phyloP scores from a whole-genome alignment of 2,797 vertebrate species.

The Craterocephalus amniculus region DNA sequence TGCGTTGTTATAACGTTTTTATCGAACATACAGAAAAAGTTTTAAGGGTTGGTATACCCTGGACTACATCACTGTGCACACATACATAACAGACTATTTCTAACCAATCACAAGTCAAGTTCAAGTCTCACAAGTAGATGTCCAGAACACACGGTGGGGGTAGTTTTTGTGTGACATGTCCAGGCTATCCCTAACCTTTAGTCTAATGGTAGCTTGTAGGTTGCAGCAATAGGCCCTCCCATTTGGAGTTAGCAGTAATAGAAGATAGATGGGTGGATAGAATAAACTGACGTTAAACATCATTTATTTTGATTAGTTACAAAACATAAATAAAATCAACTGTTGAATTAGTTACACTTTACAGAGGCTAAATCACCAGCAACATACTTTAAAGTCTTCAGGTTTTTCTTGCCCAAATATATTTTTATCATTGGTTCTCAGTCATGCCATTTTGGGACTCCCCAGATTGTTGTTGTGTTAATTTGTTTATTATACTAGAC shows the following conservation, averaged over 20 bases:
- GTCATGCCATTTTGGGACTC: slow-evolving; percentile 69
- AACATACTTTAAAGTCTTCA: slow-evolving; percentile 71
- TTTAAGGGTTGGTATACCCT: no score
- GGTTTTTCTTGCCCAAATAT: slow-evolving; percentile 55
- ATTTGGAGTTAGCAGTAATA: neutral
- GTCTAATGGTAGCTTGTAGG: no score
- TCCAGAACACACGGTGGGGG: neutral
- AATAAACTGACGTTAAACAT: slow-evolving; percentile 64
- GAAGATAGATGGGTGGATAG: neutral
- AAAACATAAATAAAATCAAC: slow-evolving; percentile 89
- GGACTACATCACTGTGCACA: no score
- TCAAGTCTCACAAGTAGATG: no score
- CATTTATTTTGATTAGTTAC: slow-evolving; percentile 88
- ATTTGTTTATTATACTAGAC: slow-evolving; percentile 39
- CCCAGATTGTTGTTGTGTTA: slow-evolving; percentile 41
- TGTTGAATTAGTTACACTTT: slow-evolving; percentile 85
- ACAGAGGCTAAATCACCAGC: slow-evolving; percentile 82
- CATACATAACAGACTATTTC: no score
- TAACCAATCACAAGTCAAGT: no score
- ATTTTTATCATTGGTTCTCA: slow-evolving; percentile 71
- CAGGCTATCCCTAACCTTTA: no score
- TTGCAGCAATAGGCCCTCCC: no score
- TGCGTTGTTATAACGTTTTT: no score
- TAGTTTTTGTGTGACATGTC: no score
- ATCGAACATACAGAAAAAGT: no score